phyloP scores from a whole-genome alignment of 2,797 vertebrate genomes.

The Pogoniulus pusillus region DNA sequence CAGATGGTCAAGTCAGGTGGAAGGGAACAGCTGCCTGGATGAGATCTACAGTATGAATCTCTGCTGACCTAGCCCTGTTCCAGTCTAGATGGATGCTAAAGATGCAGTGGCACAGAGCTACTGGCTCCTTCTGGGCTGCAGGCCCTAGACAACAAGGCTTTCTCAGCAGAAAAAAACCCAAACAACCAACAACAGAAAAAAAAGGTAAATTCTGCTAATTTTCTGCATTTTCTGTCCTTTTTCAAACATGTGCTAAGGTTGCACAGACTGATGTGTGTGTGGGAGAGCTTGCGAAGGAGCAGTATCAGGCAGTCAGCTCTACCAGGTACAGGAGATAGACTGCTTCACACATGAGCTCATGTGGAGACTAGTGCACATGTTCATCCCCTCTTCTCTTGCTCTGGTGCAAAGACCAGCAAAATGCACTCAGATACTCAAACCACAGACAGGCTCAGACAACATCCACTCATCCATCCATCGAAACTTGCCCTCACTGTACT shows the following conservation, averaged over 20 bases:
- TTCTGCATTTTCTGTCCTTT: background rate
- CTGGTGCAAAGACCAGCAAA: background rate
- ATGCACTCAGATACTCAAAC: background rate
- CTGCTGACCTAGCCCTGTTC: background rate
- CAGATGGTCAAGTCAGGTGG: background rate
- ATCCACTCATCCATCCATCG: background rate
- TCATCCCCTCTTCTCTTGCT: background rate
- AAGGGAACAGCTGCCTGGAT: background rate
- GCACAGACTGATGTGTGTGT: background rate
- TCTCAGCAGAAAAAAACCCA: background rate
- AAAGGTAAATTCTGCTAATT: background rate
- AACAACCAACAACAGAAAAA: no score
- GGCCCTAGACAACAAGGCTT: background rate
- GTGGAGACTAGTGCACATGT: accelerated
- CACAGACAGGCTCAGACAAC: background rate
- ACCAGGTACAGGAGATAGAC: background rate
- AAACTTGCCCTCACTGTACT: background rate
- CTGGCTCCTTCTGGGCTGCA: background rate
- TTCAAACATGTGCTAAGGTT: background rate
- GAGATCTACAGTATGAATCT: background rate
- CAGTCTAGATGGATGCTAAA: background rate
- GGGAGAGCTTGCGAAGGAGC: background rate
- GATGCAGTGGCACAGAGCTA: background rate
- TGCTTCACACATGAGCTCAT: background rate
- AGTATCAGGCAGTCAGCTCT: background rate